Conservation (phyloP, 2,888 invertebrate species). For the Phorcus lineatus region DNA sequence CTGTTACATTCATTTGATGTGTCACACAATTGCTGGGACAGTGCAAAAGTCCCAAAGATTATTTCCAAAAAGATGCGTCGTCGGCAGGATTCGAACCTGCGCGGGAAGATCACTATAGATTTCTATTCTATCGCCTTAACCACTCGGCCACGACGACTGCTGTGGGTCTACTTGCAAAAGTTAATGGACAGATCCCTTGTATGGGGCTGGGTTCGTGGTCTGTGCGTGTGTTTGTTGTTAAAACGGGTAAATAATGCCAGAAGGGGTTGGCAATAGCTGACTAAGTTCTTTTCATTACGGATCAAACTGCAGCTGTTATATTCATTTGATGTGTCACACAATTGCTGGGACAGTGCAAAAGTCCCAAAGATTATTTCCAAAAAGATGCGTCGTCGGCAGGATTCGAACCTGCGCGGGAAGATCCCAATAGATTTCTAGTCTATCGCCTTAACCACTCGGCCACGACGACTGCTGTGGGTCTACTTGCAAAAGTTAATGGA, state of each 20-base stretch:
- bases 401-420: slow-evolving; percentile 42
- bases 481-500: neutral
- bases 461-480: slow-evolving; percentile 40
- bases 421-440: slow-evolving; percentile 54
- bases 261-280: too few species aligned
- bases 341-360: too few species aligned
- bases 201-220: too few species aligned
- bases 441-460: slow-evolving; percentile 55
- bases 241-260: too few species aligned
- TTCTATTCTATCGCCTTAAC: slow-evolving; percentile 54
- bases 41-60: too few species aligned
- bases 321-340: too few species aligned
- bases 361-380: too few species aligned
- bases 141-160: slow-evolving; percentile 52
- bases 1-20: too few species aligned
- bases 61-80: neutral
- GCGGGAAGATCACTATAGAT: slow-evolving; percentile 53
- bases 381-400: neutral
- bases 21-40: too few species aligned
- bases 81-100: slow-evolving; percentile 21
- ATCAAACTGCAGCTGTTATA: too few species aligned
- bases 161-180: neutral
- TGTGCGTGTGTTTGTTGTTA: too few species aligned
- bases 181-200: neutral
- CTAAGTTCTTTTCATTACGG: too few species aligned